Evolutionary conservation across 1,140 invertebrate species (phyloP).

Genomic region (Pseudomyrmex cubaensis): DNA sequence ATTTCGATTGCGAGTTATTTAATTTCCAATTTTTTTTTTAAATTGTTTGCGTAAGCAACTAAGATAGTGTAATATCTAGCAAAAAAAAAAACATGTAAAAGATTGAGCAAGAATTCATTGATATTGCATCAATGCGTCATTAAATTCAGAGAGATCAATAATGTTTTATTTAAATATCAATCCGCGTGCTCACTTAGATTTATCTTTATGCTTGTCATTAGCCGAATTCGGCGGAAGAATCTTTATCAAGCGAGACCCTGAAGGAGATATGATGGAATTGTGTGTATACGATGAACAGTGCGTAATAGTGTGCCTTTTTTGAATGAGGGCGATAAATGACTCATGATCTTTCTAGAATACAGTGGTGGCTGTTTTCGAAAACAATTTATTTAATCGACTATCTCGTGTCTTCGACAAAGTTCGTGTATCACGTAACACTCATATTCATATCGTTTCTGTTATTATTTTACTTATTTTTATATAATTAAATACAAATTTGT

Average conservation of each 20-base stretch:
- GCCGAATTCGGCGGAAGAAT: conserved; percentile 68
- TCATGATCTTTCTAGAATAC: conserved; percentile 71
- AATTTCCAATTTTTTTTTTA: conserved; percentile 4
- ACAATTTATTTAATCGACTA: conserved; percentile 34
- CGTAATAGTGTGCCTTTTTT: conserved; percentile 70
- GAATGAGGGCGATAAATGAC: conserved; percentile 74
- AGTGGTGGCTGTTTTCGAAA: conserved; percentile 45
- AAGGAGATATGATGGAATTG: conserved; percentile 72
- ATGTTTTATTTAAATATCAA: conserved; percentile 38
- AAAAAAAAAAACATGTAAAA: background rate
- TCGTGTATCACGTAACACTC: background rate
- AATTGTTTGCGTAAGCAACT: background rate
- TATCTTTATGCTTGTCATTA: conserved; percentile 47
- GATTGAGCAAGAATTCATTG: conserved; percentile 53
- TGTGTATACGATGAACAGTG: conserved; percentile 46
- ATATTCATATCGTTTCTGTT: background rate
- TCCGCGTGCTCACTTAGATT: background rate
- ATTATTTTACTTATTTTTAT: background rate
- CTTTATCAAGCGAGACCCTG: conserved; percentile 76
- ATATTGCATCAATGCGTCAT: conserved; percentile 70
- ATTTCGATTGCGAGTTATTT: background rate
- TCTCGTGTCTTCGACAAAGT: background rate
- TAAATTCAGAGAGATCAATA: conserved; percentile 68
- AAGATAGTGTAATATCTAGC: background rate
- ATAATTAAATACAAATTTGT: background rate